Percentiles rank a stretch among this genome's conserved stretches.
Evolutionary conservation across 2,888 invertebrate species (phyloP).

Genomic region (Drosophila nigritarsus): DNA sequence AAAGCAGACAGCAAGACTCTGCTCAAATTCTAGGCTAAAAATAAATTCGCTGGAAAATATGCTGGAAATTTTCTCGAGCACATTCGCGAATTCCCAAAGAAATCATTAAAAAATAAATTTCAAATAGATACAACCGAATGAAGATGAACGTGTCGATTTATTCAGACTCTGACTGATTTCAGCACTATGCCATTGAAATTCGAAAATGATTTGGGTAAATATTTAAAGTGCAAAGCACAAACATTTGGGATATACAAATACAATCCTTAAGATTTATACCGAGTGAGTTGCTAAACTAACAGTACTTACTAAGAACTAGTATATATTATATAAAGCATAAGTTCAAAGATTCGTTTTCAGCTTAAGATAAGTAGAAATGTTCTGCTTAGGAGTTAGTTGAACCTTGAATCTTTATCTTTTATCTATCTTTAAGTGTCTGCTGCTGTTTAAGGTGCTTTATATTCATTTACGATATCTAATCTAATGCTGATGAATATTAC

Average conservation of each 20-base stretch:
- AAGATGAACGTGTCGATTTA: not conserved
- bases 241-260: not conserved
- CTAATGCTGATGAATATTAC: not conserved
- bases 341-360: too few relatives aligned
- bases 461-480: too few relatives aligned
- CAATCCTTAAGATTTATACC: not conserved
- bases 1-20: not conserved
- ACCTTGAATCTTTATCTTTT: not conserved
- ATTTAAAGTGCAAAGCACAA: not conserved
- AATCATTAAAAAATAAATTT: not conserved
- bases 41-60: slow-evolving; percentile 6
- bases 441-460: too few relatives aligned
- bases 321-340: too few relatives aligned
- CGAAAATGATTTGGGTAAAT: not conserved
- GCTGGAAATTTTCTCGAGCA: not conserved
- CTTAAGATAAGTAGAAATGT: not conserved
- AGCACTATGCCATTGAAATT: not conserved
- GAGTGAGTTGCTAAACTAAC: not conserved
- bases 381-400: not conserved
- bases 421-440: too few relatives aligned
- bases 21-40: slow-evolving; percentile 23
- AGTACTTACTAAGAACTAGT: not conserved
- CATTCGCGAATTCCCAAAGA: slow-evolving; percentile 1
- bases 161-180: not conserved
- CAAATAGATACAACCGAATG: too few relatives aligned